Evolutionary conservation across 2,888 invertebrate species (phyloP).

Genomic region (Agrilus mali): DNA sequence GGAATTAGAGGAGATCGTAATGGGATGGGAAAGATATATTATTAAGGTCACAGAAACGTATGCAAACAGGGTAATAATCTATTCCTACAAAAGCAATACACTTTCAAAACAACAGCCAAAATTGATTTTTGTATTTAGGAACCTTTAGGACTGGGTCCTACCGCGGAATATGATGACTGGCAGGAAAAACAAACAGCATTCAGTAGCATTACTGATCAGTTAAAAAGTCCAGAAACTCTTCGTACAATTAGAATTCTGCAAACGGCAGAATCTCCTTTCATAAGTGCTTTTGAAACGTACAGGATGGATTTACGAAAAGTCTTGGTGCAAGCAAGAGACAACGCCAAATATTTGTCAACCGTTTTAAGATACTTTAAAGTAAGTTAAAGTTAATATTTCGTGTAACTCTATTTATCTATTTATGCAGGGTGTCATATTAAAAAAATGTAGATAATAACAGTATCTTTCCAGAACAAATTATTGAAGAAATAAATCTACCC

Average conservation of each 20-base stretch:
- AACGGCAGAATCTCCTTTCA: slow-evolving; percentile 39
- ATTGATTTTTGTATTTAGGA: slow-evolving; percentile 27
- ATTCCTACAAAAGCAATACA: no score
- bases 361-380: slow-evolving; percentile 61
- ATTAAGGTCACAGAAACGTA: slow-evolving; percentile 42
- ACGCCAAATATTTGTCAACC: slow-evolving; percentile 64
- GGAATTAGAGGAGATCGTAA: slow-evolving; percentile 48
- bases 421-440: no score
- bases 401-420: no score
- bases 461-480: no score
- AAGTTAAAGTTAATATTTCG: slow-evolving; percentile 8
- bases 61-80: slow-evolving; percentile 36
- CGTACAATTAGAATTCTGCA: slow-evolving; percentile 48
- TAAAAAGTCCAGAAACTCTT: slow-evolving; percentile 57
- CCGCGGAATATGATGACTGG: slow-evolving; percentile 82
- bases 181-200: slow-evolving; percentile 65
- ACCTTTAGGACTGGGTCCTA: slow-evolving; percentile 60
- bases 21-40: slow-evolving; percentile 55
- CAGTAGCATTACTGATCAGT: slow-evolving; percentile 67
- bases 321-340: slow-evolving; percentile 63
- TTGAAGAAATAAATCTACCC: no score
- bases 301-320: slow-evolving; percentile 49
- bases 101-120: no score
- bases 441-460: no score
- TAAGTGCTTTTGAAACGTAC: slow-evolving; percentile 46